Percentiles rank a stretch among this genome's conserved stretches.
phyloP scores from a whole-genome alignment of 1,140 invertebrate species.

The Battus philenor region DNA sequence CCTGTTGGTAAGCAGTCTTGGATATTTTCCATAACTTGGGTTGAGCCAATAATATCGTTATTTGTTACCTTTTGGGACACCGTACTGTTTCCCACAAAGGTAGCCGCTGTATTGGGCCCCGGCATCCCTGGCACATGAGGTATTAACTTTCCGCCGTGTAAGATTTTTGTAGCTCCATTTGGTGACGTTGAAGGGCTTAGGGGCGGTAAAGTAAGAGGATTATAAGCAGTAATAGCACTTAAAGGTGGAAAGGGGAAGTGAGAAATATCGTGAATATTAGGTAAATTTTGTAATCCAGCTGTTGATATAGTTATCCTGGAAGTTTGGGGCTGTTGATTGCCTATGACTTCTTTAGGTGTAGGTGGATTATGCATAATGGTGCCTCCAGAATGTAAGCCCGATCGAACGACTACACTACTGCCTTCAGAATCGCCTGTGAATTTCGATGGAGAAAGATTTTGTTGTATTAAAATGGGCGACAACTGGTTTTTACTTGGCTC shows the following conservation, averaged over 20 bases:
- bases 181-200: conserved; percentile 67
- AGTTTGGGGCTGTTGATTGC: conserved; percentile 73
- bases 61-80: conserved; percentile 29
- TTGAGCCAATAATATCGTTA: conserved; percentile 22
- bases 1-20: conserved; percentile 23
- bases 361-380: conserved; percentile 82
- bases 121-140: conserved; percentile 91
- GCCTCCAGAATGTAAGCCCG: conserved; percentile 84
- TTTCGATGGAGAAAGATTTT: conserved; percentile 68
- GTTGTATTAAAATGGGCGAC: conserved; percentile 72
- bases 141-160: conserved; percentile 84
- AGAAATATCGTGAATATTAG: conserved; percentile 70
- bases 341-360: conserved; percentile 66
- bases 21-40: conserved; percentile 27
- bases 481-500: conserved; percentile 77
- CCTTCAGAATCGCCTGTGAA: conserved; percentile 68
- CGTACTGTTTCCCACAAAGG: conserved; percentile 49
- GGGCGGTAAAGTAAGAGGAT: conserved; percentile 80
- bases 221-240: conserved; percentile 82
- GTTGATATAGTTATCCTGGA: conserved; percentile 77
- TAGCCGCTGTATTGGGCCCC: conserved; percentile 81
- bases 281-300: conserved; percentile 77
- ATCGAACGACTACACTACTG: conserved; percentile 81
- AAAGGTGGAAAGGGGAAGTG: conserved; percentile 79
- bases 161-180: conserved; percentile 76